Evolutionary conservation across 2,888 invertebrate species (phyloP), one percentile per base, ranked within the genome.

Genomic region (Caenorhabditis zanzibari): DNA sequence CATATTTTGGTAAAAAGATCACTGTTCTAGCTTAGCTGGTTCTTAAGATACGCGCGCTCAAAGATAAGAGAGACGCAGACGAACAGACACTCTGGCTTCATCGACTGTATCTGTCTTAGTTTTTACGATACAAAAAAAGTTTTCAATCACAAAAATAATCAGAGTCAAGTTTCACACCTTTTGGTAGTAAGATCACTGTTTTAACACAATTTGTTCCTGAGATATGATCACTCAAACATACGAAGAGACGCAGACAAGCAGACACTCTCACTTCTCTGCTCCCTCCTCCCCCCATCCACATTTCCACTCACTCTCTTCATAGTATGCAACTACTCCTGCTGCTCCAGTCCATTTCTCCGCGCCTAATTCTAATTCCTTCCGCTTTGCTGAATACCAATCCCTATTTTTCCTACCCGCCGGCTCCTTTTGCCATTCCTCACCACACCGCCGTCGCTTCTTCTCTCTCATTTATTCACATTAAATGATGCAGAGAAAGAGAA

Each of bases 381-480:
- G 75, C 75, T 56, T 75, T 75, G 75, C 58, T 59, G 75, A 75
- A 75, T 75, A 66, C 75, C 66, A 75, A 66, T 74, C 74, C 44
- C 16, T 49, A 19, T 59, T 59, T 35, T 41, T 6, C 47, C 44
- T 4, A n/a, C n/a, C 47, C 47, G 32, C 35, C n/a, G 7, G 1
- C 19, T 6, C 56, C 38, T 6, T 12, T 41, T 38, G 38, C 47
- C 19, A 47, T 47, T 47, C 47, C 47, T 47, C 47, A 47, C 47
- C 47, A 47, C 44, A 44, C 44, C 14, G 5, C 24, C 26, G 44
- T 63, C 14, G 14, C 41, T 2, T 16, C 16, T 9, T 44, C 24
- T 26, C 44, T 26, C 44, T 47, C 44, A 63, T 68, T 75, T 47
- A 56, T 66, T 59, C 74, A 58, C 74, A 75, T 69, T 69, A 75